Percentiles rank a stretch among this genome's conserved stretches.
Evolutionary conservation across 2,113 vertebrate genomes (phyloP).

Genomic region (Pangasianodon gigas): DNA sequence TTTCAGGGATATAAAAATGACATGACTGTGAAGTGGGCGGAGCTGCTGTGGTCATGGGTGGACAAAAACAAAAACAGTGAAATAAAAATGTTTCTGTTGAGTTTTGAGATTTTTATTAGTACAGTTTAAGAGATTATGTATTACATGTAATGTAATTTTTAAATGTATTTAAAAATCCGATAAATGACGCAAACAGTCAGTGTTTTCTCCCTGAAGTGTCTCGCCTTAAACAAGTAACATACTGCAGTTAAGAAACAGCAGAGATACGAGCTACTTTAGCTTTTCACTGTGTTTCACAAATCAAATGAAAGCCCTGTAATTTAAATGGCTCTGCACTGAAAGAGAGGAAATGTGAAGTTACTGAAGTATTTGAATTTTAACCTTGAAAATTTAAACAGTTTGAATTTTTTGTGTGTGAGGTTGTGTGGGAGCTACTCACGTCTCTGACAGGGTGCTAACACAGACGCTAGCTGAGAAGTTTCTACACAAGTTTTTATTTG

Average conservation of each 20-base stretch:
- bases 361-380: neutral
- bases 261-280: neutral
- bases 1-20: neutral
- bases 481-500: neutral
- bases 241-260: neutral
- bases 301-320: neutral
- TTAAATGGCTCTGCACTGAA: neutral
- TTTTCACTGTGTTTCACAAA: neutral
- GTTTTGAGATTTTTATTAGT: neutral
- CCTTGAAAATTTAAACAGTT: neutral
- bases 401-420: neutral
- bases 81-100: neutral
- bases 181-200: too few species aligned
- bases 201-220: neutral
- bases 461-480: neutral
- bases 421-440: conserved; percentile 22
- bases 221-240: neutral
- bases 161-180: neutral
- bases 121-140: neutral
- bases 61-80: neutral
- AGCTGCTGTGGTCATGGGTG: neutral
- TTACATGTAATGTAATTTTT: too few species aligned
- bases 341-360: neutral
- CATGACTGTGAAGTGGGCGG: neutral
- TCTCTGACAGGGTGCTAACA: neutral